Base-by-base conservation (phyloP, 2,797 vertebrate species). In the Tamandua tetradactyla region DNA sequence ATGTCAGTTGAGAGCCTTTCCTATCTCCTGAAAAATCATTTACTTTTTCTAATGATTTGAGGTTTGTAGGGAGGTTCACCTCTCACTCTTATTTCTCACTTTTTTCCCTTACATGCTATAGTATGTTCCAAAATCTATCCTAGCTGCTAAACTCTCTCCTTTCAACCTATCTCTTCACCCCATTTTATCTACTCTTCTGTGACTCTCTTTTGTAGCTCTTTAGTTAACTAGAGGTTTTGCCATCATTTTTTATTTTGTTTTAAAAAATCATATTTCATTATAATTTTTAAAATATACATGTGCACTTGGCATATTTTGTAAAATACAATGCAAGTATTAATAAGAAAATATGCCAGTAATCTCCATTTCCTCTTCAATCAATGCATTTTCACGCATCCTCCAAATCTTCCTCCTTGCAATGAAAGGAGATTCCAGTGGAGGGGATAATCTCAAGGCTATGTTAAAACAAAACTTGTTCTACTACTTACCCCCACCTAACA, bases 311-410 rank as follows among this genome's bases (percentile, higher is more conserved):
- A 17, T 91, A 44, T 62, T 96, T 90, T 72, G 68, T 37, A 52
- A 82, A 76, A 78, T 49, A 80, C 52, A 18, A 55, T 23, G 30
- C 2, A 57, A 79, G 11, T 37, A 71, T 72, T 40, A 76, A 47
- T 62, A 64, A 78, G 57, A 82, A 91, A 87, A 66, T 22, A n/a
- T 91, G 64, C 14, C 49, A 40, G 8, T 86, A 74, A 40, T n/a
- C 37, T n/a, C 40, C 49, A 71, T 83, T 71, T 91, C 44, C 62
- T 87, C 15, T 32, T 93, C 18, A 91, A 71, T 93, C 18, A 91
- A 71, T 64, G 62, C 4, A 30, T 87, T 76, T 82, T 44, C 76
- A 66, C 32, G 79, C 7, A 62, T 78, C 47, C 18, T 64, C 44
- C 82, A 89, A 81, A 82, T 32, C 9, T 61, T 27, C 42, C 42